A percentile compares a stretch with the other conserved stretches of the same genome.
Conservation (phyloP, 2,113 vertebrate genomes). For the Channa argus region DNA sequence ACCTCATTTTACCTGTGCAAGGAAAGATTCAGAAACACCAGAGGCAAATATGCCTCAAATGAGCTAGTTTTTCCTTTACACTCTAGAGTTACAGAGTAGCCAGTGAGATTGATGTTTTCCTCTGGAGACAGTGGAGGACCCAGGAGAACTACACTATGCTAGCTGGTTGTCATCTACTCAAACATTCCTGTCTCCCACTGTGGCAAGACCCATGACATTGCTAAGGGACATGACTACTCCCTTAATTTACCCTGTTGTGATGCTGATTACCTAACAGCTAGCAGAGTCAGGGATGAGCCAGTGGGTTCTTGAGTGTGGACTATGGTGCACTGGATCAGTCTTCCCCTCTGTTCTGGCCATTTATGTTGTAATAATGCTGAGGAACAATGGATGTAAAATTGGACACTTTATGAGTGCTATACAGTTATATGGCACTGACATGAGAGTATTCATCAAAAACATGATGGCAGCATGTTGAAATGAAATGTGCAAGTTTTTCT, state of each 20-base stretch:
- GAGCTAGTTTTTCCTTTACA: not conserved
- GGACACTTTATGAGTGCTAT: not conserved
- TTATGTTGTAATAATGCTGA: not conserved
- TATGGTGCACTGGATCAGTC: not conserved
- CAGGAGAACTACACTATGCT: not conserved
- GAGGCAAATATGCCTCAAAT: not conserved
- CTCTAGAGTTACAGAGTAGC: not conserved
- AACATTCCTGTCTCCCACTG: not conserved
- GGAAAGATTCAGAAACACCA: not conserved
- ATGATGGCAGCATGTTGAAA: not conserved
- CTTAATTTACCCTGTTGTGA: not conserved
- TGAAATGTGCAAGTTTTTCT: no score
- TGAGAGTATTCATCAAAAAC: not conserved
- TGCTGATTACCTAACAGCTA: not conserved
- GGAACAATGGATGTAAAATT: not conserved
- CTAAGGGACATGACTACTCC: not conserved
- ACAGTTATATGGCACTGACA: not conserved
- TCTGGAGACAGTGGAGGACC: conserved; percentile 7
- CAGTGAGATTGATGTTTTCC: conserved; percentile 1
- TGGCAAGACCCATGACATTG: not conserved
- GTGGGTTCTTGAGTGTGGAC: not conserved
- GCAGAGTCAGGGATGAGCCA: not conserved
- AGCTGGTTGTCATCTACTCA: conserved; percentile 3
- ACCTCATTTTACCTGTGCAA: not conserved
- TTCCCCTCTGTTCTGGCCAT: not conserved